phyloP scores from a whole-genome alignment of 2,888 invertebrate genomes.

The Netelia melanura region DNA sequence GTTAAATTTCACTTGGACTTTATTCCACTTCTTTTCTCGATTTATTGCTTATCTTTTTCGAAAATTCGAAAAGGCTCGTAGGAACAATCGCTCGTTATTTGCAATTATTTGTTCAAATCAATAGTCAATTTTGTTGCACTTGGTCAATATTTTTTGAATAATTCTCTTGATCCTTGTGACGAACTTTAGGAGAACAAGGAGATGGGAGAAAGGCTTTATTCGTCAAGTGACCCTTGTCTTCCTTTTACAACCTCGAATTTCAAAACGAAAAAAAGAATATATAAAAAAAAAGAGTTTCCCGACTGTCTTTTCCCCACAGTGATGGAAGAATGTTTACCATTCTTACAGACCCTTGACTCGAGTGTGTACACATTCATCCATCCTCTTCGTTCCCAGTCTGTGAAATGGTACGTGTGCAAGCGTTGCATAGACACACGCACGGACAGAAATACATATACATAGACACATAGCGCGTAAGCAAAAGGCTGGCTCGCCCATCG shows the following conservation, averaged over 20 bases:
- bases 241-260: not conserved
- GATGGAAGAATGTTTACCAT: slow-evolving; percentile 59
- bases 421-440: slow-evolving; percentile 44
- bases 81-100: too few relatives aligned
- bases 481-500: slow-evolving; percentile 29
- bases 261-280: not conserved
- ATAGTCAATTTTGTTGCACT: not conserved
- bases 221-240: not conserved
- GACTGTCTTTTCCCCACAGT: slow-evolving; percentile 1
- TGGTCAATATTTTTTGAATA: not conserved
- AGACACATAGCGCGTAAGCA: slow-evolving; percentile 1
- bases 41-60: not conserved
- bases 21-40: not conserved
- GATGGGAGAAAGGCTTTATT: not conserved
- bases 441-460: not conserved
- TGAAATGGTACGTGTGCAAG: slow-evolving; percentile 18
- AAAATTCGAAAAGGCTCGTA: too few relatives aligned
- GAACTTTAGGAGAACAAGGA: not conserved
- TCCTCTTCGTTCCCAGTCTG: slow-evolving; percentile 38
- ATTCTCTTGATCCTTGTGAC: not conserved
- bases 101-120: too few relatives aligned
- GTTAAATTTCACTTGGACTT: not conserved
- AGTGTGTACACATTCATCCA: slow-evolving; percentile 55
- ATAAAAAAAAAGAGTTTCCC: slow-evolving; percentile 5
- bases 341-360: slow-evolving; percentile 43